A percentile compares a stretch with the other conserved stretches of the same genome.
These are phyloP conservation scores for Drosophila cracens DNA, from an alignment of 2,888 invertebrate genomes.

Conservation along the genomic window DNA sequence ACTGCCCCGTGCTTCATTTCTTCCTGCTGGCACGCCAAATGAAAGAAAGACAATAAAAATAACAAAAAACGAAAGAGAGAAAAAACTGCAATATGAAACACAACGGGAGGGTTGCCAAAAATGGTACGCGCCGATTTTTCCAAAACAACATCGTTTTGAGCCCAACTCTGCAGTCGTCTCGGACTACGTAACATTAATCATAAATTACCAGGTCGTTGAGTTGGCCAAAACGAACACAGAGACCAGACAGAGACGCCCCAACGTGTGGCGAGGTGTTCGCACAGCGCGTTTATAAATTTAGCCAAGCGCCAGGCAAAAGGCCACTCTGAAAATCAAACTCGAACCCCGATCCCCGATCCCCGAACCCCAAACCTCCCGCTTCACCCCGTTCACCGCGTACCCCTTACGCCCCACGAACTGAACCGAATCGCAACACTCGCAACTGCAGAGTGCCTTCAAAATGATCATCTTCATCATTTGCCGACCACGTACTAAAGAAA, in stretches of 20 bases:
- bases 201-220: conserved; percentile 83
- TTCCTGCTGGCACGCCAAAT: conserved; percentile 21
- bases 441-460: conserved; percentile 48
- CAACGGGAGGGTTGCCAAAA: conserved; percentile 80
- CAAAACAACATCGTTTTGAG: conserved; percentile 56
- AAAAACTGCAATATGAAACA: conserved; percentile 70
- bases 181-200: conserved; percentile 78
- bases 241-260: conserved; percentile 70
- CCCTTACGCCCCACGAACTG: too few species aligned
- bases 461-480: conserved; percentile 81
- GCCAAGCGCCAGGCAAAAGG: conserved; percentile 81
- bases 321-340: conserved; percentile 21
- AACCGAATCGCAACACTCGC: conserved; percentile 8
- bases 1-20: neutral
- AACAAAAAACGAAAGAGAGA: neutral
- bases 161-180: conserved; percentile 27
- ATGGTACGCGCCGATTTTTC: conserved; percentile 73
- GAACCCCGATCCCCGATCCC: conserved; percentile 12
- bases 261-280: conserved; percentile 80
- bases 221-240: conserved; percentile 48
- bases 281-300: conserved; percentile 82
- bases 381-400: neutral
- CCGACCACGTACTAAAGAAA: conserved; percentile 66
- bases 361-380: neutral
- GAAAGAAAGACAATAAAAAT: conserved; percentile 13